These are phyloP conservation scores for Mus spretus DNA, from an alignment of 2,797 vertebrate species.

Conservation along the genomic window DNA sequence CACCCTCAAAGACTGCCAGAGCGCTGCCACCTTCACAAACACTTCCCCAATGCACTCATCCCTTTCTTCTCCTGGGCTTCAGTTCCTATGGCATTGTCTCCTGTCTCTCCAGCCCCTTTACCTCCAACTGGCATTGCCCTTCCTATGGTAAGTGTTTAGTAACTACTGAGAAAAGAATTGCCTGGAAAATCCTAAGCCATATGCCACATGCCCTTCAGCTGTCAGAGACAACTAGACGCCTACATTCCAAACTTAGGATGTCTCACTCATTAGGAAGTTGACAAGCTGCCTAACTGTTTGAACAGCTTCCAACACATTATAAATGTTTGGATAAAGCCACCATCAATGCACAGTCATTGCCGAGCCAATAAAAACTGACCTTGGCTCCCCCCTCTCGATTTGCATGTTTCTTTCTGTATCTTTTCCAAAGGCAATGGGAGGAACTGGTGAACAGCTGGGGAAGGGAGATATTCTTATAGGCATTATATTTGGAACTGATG, in stretches of 20 bases:
- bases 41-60: neutral
- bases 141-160: neutral
- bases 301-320: constrained; percentile 54
- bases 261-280: constrained; percentile 55
- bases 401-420: constrained; percentile 32
- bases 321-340: constrained; percentile 63
- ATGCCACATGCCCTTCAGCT: neutral
- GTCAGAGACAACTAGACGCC: constrained; percentile 21
- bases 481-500: constrained; percentile 62
- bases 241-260: constrained; percentile 11
- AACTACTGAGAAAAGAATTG: neutral
- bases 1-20: neutral
- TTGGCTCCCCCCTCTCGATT: constrained; percentile 59
- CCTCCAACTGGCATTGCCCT: neutral
- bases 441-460: constrained; percentile 70
- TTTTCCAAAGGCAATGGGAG: constrained; percentile 63
- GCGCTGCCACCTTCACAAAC: constrained; percentile 26
- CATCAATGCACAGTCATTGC: neutral
- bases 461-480: constrained; percentile 56
- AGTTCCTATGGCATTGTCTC: neutral
- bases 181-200: neutral
- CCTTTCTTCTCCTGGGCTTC: neutral
- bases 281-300: constrained; percentile 75
- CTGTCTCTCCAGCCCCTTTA: neutral
- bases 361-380: constrained; percentile 72